These are phyloP conservation scores for Spatulosminthurus flaviceps DNA, from an alignment of 2,888 invertebrate species.

Conservation along the genomic window DNA sequence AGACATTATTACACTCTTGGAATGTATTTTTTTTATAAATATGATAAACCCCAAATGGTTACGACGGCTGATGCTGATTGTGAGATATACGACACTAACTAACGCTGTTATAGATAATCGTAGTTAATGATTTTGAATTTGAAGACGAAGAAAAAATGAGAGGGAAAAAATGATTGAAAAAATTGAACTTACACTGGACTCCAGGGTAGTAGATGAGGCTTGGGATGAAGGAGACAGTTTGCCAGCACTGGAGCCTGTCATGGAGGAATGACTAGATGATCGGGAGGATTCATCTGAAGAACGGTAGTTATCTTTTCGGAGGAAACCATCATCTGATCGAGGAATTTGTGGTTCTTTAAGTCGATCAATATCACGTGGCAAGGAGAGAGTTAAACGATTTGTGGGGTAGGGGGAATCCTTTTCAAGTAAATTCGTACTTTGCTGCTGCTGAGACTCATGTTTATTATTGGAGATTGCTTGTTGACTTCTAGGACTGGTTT, in stretches of 20 bases:
- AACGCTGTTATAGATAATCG: no score
- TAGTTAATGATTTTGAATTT: neutral
- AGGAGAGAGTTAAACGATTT: slow-evolving; percentile 57
- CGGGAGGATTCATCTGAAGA: slow-evolving; percentile 41
- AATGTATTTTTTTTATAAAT: no score
- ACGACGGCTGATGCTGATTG: no score
- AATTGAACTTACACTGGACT: slow-evolving; percentile 10
- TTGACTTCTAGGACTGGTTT: slow-evolving; percentile 43
- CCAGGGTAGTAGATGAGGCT: slow-evolving; percentile 7
- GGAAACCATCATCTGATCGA: slow-evolving; percentile 23
- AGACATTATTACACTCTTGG: no score
- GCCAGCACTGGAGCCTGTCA: slow-evolving; percentile 42
- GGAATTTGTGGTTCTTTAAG: slow-evolving; percentile 6
- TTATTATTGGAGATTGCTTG: slow-evolving; percentile 20
- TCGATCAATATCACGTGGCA: slow-evolving; percentile 57
- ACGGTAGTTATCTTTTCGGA: slow-evolving; percentile 12
- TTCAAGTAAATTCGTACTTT: slow-evolving; percentile 48
- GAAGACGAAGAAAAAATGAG: neutral
- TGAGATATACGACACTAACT: no score
- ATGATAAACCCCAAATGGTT: no score
- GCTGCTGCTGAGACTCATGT: slow-evolving; percentile 5
- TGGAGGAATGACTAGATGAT: slow-evolving; percentile 54
- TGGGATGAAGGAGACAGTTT: slow-evolving; percentile 38
- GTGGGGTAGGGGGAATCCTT: slow-evolving; percentile 58
- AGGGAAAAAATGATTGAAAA: neutral